These are phyloP conservation scores for Chaetura pelagica DNA, from an alignment of 2,113 vertebrate species.

Conservation along the genomic window DNA sequence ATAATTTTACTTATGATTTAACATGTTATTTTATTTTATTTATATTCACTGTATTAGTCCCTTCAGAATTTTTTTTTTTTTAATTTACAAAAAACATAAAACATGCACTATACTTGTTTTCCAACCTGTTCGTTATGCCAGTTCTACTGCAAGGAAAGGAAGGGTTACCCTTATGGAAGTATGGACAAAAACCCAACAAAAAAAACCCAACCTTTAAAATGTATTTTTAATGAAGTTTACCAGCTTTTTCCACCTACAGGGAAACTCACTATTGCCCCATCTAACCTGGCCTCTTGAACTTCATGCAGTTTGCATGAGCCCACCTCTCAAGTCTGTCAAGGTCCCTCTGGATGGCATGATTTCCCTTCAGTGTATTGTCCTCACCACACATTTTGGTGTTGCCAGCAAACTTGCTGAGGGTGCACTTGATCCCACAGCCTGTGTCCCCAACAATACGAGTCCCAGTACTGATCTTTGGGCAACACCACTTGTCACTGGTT, in stretches of 20 bases:
- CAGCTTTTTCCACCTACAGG: not conserved
- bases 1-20: not conserved
- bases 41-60: not conserved
- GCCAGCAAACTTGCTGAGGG: too few species aligned
- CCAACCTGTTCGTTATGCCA: not conserved
- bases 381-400: too few species aligned
- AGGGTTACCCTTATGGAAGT: not conserved
- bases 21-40: not conserved
- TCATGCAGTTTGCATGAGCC: too few species aligned
- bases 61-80: not conserved
- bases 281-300: too few species aligned
- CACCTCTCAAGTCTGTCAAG: too few species aligned
- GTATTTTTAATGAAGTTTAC: rapidly evolving
- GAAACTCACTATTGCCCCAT: not conserved
- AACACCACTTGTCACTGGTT: too few species aligned
- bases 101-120: not conserved
- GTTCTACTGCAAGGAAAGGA: not conserved
- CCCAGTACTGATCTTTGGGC: too few species aligned
- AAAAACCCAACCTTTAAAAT: not conserved
- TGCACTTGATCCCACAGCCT: too few species aligned
- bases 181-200: too few species aligned
- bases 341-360: too few species aligned
- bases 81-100: not conserved
- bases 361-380: too few species aligned
- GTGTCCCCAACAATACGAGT: too few species aligned